Conservation (phyloP, 2,797 vertebrate genomes). For the Mormyrops boulengeri region DNA sequence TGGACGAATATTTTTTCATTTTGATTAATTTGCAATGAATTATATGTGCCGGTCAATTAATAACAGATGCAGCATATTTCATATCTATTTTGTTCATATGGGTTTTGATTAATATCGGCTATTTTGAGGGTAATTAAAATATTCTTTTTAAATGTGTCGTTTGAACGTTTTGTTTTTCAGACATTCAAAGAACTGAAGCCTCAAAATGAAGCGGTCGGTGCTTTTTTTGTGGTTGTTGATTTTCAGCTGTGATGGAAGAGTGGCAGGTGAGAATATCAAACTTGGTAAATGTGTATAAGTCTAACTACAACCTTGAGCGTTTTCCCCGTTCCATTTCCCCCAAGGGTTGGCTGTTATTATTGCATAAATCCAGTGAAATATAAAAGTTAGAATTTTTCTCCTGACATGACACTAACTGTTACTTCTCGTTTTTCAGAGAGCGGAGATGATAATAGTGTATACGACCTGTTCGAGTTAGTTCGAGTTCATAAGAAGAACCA, state of each 20-base stretch:
- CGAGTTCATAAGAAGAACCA: conserved; percentile 68
- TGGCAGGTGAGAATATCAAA: conserved; percentile 72
- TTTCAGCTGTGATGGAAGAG: conserved; percentile 56
- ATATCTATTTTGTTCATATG: neutral
- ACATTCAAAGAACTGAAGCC: conserved; percentile 28
- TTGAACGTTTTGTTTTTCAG: conserved; percentile 15
- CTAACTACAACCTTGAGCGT: neutral
- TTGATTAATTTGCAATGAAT: neutral
- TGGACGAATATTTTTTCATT: neutral
- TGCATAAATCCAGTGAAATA: neutral
- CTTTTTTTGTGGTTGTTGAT: conserved; percentile 69
- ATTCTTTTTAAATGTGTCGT: neutral
- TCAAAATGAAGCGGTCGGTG: conserved; percentile 65
- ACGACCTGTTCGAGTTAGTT: conserved; percentile 82
- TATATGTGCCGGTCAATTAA: neutral
- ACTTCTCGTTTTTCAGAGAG: conserved; percentile 54
- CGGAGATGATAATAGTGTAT: conserved; percentile 83
- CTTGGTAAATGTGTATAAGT: neutral
- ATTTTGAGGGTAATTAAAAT: neutral
- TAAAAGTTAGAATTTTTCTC: neutral
- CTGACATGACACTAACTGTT: neutral
- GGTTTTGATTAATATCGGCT: neutral
- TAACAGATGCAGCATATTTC: neutral
- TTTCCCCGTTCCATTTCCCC: neutral
- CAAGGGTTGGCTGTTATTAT: neutral